Evolutionary conservation across 2,113 vertebrate genomes (phyloP).

Genomic region (Microcebus lehilahytsara): DNA sequence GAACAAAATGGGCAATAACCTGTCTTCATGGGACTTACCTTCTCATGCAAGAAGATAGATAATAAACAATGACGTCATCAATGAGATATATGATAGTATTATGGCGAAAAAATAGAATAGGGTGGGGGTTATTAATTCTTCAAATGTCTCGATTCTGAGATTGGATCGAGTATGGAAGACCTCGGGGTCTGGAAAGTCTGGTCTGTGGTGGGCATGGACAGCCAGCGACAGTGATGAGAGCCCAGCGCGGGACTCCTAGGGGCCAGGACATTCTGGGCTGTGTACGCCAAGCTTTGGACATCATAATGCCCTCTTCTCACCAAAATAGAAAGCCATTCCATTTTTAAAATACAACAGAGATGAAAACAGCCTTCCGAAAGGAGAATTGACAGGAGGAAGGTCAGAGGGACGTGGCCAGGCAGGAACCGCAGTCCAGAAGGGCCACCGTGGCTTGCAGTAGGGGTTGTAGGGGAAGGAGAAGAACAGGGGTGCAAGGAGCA

Average conservation of each 20-base stretch:
- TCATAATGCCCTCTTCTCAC: fast-evolving
- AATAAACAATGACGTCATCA: not conserved
- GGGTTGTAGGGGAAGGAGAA: too few species aligned
- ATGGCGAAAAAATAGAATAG: not conserved
- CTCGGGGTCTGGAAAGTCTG: not conserved
- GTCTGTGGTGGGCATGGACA: too few species aligned
- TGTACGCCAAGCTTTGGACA: not conserved
- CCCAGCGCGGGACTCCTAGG: too few species aligned
- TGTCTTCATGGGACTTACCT: not conserved
- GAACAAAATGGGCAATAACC: not conserved
- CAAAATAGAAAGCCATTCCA: not conserved
- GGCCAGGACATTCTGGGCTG: not conserved
- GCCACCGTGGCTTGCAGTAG: fast-evolving
- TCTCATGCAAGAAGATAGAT: not conserved
- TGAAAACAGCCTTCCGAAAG: not conserved
- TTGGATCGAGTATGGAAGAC: not conserved
- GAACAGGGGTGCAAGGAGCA: fast-evolving
- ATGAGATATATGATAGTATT: not conserved
- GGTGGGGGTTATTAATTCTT: not conserved
- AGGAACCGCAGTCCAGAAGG: too few species aligned
- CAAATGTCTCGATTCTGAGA: not conserved
- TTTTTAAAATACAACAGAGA: not conserved
- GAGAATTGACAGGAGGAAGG: not conserved
- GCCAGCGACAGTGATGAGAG: not conserved
- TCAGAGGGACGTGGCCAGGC: not conserved